A percentile compares a stretch with the other conserved stretches of the same genome.
Conservation (phyloP, 2,888 invertebrate species). For the Biston stratarius region DNA sequence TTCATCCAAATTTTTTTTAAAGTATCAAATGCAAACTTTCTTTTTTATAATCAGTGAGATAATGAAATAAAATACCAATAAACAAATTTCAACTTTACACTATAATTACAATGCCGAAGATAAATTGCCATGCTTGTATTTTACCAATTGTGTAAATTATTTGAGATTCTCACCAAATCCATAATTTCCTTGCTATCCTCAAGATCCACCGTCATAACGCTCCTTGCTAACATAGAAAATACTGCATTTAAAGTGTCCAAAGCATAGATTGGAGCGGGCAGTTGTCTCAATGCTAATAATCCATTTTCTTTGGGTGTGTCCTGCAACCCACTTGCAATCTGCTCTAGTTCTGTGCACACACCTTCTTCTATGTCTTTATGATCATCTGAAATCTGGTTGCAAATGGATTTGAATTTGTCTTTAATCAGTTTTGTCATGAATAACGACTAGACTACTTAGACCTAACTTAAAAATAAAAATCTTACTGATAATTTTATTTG, state of each 20-base stretch:
- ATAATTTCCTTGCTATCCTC: slow-evolving; percentile 57
- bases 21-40: no score
- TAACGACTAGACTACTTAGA: no score
- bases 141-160: not conserved
- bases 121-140: not conserved
- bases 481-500: no score
- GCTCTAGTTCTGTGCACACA: slow-evolving; percentile 65
- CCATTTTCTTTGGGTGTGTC: slow-evolving; percentile 58
- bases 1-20: no score
- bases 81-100: no score
- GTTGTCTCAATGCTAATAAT: slow-evolving; percentile 66
- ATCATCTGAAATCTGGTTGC: slow-evolving; percentile 60
- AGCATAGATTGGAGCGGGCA: slow-evolving; percentile 76
- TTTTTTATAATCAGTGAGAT: no score
- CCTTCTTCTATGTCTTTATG: slow-evolving; percentile 59
- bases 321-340: slow-evolving; percentile 52
- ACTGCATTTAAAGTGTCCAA: slow-evolving; percentile 69
- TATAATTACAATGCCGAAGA: no score
- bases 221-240: slow-evolving; percentile 68
- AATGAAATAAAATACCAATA: no score
- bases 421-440: not conserved
- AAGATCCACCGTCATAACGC: slow-evolving; percentile 57
- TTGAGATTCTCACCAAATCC: slow-evolving; percentile 61
- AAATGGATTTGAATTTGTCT: not conserved
- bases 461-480: no score